Percentiles rank a stretch among this genome's conserved stretches.
Evolutionary conservation across 2,888 invertebrate genomes (phyloP).

Genomic region (Celastrina argiolus): DNA sequence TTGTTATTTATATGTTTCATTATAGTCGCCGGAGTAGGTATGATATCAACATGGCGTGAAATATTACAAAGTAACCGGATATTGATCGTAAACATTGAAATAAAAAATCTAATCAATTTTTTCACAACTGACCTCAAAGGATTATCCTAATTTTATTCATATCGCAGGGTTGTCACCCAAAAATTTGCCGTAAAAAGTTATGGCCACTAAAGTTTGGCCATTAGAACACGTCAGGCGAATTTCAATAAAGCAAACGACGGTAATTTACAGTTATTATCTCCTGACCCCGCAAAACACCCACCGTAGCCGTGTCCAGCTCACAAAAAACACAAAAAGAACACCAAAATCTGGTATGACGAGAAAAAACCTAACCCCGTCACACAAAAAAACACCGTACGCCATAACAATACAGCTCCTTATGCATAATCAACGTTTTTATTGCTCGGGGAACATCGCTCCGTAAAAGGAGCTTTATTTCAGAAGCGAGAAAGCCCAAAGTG

Average conservation of each 20-base stretch:
- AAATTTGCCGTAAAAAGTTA: constrained; percentile 25
- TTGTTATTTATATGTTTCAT: constrained; percentile 28
- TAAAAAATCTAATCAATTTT: too few species aligned
- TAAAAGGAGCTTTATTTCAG: constrained; percentile 75
- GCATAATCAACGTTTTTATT: constrained; percentile 14
- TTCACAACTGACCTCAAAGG: neutral
- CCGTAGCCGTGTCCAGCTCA: constrained; percentile 62
- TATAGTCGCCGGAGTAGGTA: neutral
- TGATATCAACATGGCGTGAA: too few species aligned
- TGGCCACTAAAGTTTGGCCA: constrained; percentile 51
- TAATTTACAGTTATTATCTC: constrained; percentile 77
- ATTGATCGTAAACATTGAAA: too few species aligned
- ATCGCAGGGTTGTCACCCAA: constrained; percentile 14
- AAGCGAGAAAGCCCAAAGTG: constrained; percentile 73
- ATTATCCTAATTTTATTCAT: constrained; percentile 5
- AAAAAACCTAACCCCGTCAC: constrained; percentile 49
- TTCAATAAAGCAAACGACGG: constrained; percentile 73
- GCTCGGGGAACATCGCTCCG: constrained; percentile 46
- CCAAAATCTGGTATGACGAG: constrained; percentile 70
- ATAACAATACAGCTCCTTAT: constrained; percentile 33
- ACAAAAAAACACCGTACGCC: constrained; percentile 44
- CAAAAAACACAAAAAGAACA: constrained; percentile 63
- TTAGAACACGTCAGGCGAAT: constrained; percentile 64
- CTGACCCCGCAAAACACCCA: constrained; percentile 77
- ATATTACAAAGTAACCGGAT: too few species aligned